Evolutionary conservation across 2,113 vertebrate genomes (phyloP).

Genomic region (Semnornis frantzii): DNA sequence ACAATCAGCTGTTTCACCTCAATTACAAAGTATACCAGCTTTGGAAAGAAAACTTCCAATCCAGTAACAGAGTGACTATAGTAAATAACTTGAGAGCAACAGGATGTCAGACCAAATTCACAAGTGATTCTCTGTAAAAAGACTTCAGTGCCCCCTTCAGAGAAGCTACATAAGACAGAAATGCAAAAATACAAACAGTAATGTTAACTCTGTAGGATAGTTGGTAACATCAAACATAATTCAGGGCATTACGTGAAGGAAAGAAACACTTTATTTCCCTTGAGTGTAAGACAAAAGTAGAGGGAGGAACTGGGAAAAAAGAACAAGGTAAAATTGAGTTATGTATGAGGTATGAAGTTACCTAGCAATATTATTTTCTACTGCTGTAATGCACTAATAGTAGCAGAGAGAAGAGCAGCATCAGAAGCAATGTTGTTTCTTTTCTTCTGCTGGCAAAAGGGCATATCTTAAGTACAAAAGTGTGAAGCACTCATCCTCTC

Average conservation of each 20-base stretch:
- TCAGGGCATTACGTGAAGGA: neutral
- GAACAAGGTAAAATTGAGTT: neutral
- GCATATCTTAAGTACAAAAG: accelerated
- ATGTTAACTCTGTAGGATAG: neutral
- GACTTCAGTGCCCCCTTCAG: neutral
- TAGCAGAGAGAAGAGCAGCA: neutral
- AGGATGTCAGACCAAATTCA: neutral
- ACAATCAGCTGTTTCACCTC: neutral
- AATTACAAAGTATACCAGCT: neutral
- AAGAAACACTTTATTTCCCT: neutral
- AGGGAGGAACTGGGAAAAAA: neutral
- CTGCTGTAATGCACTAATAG: neutral
- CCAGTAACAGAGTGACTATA: neutral
- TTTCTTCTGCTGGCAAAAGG: neutral
- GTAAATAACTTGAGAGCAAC: neutral
- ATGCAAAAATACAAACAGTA: neutral
- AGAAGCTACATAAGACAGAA: neutral
- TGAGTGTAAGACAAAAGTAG: neutral
- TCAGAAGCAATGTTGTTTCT: neutral
- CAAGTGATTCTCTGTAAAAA: neutral
- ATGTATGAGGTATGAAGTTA: neutral
- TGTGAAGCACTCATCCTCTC: neutral
- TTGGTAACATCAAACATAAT: neutral
- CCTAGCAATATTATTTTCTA: neutral
- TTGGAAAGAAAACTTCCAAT: neutral